Percentiles rank a stretch among this genome's conserved stretches.
Evolutionary conservation across 2,113 vertebrate genomes (phyloP).

Genomic region (Eptesicus fuscus): DNA sequence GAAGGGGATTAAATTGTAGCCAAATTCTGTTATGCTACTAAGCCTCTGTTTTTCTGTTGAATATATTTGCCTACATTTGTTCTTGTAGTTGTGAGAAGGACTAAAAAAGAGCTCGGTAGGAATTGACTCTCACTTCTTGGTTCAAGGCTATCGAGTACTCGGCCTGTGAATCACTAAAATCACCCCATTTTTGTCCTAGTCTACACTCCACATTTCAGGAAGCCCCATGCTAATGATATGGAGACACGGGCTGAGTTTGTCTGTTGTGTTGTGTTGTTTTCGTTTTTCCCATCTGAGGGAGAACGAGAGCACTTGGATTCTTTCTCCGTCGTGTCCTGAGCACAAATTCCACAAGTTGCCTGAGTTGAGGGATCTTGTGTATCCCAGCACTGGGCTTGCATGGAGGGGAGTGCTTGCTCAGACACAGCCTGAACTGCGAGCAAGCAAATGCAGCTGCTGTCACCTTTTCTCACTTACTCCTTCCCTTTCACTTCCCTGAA

Average conservation of each 20-base stretch:
- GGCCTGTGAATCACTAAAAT: not conserved
- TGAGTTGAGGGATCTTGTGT: not conserved
- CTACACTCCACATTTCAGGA: not conserved
- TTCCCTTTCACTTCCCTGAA: constrained; percentile 21
- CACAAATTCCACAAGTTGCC: not conserved
- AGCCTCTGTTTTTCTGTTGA: not conserved
- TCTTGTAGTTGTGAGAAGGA: not conserved
- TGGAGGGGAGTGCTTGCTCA: not conserved
- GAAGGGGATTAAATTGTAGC: not conserved
- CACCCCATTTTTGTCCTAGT: not conserved
- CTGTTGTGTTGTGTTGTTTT: not conserved
- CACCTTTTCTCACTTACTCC: not conserved
- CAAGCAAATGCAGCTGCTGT: not conserved
- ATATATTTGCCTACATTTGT: not conserved
- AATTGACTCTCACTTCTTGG: constrained; percentile 13
- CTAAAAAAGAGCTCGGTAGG: not conserved
- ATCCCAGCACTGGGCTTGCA: not conserved
- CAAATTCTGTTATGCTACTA: not conserved
- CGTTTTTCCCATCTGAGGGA: not conserved
- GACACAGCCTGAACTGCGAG: not conserved
- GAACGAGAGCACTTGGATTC: not conserved
- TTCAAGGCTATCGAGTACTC: not conserved
- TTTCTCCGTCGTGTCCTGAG: not conserved
- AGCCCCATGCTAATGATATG: not conserved
- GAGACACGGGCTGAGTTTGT: not conserved